These are phyloP conservation scores for Mythimna pallens DNA, from an alignment of 2,888 invertebrate species.

Conservation along the genomic window DNA sequence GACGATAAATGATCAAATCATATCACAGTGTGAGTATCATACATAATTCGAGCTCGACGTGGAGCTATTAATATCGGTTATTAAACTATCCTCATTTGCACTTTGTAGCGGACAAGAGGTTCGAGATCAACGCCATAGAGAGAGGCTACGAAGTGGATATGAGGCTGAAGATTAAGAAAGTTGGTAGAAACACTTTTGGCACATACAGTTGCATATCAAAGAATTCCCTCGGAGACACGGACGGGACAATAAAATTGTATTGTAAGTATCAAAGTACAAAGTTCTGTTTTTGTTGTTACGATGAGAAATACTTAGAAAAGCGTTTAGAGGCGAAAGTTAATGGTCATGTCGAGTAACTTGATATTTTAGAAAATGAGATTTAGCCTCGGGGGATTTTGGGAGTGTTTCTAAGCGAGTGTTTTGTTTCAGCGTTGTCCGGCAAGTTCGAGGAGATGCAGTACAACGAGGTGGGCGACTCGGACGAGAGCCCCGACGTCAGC, in stretches of 20 bases:
- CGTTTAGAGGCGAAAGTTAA: conserved; percentile 73
- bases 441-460: conserved; percentile 88
- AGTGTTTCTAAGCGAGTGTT: conserved; percentile 66
- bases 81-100: conserved; percentile 30
- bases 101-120: conserved; percentile 87
- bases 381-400: conserved; percentile 63
- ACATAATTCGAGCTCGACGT: conserved; percentile 10
- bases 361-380: conserved; percentile 71
- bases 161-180: conserved; percentile 92
- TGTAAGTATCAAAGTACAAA: conserved; percentile 88
- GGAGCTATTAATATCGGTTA: conserved; percentile 19
- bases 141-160: conserved; percentile 93
- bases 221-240: conserved; percentile 94
- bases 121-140: conserved; percentile 88
- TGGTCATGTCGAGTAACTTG: conserved; percentile 77
- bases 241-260: conserved; percentile 93
- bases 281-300: conserved; percentile 51
- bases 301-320: conserved; percentile 63
- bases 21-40: conserved; percentile 91
- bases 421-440: conserved; percentile 84
- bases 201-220: conserved; percentile 94
- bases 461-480: conserved; percentile 84
- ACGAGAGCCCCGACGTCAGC: conserved; percentile 85
- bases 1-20: conserved; percentile 93
- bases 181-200: conserved; percentile 91